Evolutionary conservation across 2,797 vertebrate species (phyloP).

Genomic region (Xenentodon cancila): DNA sequence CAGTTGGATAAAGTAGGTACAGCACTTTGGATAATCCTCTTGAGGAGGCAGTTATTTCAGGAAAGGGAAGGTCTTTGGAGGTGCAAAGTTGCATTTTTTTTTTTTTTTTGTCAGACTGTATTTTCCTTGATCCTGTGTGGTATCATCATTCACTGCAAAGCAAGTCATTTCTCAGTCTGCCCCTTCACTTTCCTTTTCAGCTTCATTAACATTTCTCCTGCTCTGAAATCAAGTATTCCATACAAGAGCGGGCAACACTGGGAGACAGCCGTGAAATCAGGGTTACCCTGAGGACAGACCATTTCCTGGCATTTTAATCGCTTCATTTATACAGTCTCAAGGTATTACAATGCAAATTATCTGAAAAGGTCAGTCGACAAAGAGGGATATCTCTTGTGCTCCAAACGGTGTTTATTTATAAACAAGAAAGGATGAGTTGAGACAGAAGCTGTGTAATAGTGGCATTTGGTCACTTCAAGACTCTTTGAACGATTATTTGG

Average conservation of each 20-base stretch:
- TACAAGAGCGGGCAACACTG: constrained; percentile 5
- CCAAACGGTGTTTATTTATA: constrained; percentile 59
- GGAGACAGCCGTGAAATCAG: background rate
- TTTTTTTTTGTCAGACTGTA: constrained; percentile 15
- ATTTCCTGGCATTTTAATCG: constrained; percentile 72
- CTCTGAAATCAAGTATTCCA: constrained; percentile 24
- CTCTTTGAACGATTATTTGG: background rate
- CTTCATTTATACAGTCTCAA: constrained; percentile 63
- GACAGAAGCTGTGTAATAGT: background rate
- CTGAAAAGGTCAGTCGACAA: constrained; percentile 69
- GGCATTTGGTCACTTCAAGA: constrained; percentile 14
- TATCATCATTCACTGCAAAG: too few relatives aligned
- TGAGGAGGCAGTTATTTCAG: background rate
- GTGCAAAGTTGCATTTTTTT: constrained; percentile 3
- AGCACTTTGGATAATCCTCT: constrained; percentile 21
- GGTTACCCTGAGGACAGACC: constrained; percentile 54
- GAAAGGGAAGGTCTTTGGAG: constrained; percentile 8
- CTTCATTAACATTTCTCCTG: background rate
- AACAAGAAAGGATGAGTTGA: constrained; percentile 38
- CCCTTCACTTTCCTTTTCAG: background rate
- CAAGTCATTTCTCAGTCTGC: background rate
- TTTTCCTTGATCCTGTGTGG: background rate
- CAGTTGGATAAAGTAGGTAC: constrained; percentile 1
- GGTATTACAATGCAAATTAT: constrained; percentile 75
- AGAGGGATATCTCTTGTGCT: constrained; percentile 53